phyloP scores from a whole-genome alignment of 2,888 invertebrate genomes.

The Aphidius colemani region DNA sequence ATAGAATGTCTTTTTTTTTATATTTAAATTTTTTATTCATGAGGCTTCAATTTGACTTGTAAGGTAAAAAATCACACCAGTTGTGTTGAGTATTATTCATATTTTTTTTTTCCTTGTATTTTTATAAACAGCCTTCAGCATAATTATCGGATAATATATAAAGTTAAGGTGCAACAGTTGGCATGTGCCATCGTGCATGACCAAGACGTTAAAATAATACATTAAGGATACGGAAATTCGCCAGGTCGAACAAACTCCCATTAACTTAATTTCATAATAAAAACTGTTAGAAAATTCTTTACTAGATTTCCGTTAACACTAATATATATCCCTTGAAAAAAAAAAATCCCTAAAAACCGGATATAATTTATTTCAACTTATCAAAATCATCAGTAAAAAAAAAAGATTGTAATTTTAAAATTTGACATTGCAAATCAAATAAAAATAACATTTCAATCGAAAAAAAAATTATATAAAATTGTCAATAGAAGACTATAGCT shows the following conservation, averaged over 20 bases:
- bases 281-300: too few relatives aligned
- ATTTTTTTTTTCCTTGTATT: constrained; percentile 9
- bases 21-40: neutral
- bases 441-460: neutral
- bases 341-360: too few relatives aligned
- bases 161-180: constrained; percentile 50
- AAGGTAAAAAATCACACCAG: neutral
- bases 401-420: too few relatives aligned
- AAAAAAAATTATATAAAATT: constrained; percentile 27
- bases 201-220: constrained; percentile 43
- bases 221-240: constrained; percentile 36
- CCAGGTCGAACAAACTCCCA: constrained; percentile 32
- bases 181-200: constrained; percentile 42
- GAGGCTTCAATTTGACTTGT: constrained; percentile 15
- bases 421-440: too few relatives aligned
- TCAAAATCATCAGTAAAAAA: too few relatives aligned
- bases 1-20: too few relatives aligned
- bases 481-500: constrained; percentile 33
- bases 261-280: constrained; percentile 13
- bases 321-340: too few relatives aligned
- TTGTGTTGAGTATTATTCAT: neutral
- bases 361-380: too few relatives aligned
- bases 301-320: too few relatives aligned
- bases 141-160: constrained; percentile 1
- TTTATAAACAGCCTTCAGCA: constrained; percentile 23